Evolutionary conservation across 2,888 invertebrate species (phyloP).

Genomic region (Microctonus aethiopoides): DNA sequence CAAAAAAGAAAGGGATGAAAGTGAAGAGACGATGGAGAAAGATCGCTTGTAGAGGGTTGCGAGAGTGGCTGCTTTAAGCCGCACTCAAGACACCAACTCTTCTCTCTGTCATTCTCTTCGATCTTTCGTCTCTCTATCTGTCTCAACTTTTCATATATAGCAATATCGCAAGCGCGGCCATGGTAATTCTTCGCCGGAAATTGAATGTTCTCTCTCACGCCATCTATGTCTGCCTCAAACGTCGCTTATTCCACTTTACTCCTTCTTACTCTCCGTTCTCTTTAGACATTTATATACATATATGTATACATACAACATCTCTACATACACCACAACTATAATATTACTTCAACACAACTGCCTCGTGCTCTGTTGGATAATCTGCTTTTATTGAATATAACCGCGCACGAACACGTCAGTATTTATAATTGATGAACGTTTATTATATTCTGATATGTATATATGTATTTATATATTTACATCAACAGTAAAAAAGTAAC

Average conservation of each 20-base stretch:
- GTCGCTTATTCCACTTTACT: conserved; percentile 49
- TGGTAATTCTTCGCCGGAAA: conserved; percentile 61
- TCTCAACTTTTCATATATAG: conserved; percentile 45
- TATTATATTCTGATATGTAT: too few species aligned
- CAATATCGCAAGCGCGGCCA: conserved; percentile 38
- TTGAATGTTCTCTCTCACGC: conserved; percentile 52
- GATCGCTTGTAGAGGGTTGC: not conserved
- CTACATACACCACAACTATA: not conserved
- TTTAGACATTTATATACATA: too few species aligned
- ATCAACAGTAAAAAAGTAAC: too few species aligned
- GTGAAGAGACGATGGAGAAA: not conserved
- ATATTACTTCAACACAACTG: too few species aligned
- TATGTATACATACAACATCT: not conserved
- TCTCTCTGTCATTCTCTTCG: conserved; percentile 1
- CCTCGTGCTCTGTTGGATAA: not conserved
- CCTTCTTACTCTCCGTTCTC: not conserved
- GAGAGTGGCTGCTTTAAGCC: conserved; percentile 49
- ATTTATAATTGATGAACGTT: not conserved
- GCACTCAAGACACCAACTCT: conserved; percentile 49
- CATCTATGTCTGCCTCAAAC: conserved; percentile 35
- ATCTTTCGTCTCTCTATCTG: conserved; percentile 1
- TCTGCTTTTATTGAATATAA: conserved; percentile 5
- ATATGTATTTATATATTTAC: too few species aligned
- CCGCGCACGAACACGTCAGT: not conserved
- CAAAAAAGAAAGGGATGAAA: not conserved